Evolutionary conservation across 1,140 invertebrate species (phyloP).

Genomic region (Probaryconus sp.): DNA sequence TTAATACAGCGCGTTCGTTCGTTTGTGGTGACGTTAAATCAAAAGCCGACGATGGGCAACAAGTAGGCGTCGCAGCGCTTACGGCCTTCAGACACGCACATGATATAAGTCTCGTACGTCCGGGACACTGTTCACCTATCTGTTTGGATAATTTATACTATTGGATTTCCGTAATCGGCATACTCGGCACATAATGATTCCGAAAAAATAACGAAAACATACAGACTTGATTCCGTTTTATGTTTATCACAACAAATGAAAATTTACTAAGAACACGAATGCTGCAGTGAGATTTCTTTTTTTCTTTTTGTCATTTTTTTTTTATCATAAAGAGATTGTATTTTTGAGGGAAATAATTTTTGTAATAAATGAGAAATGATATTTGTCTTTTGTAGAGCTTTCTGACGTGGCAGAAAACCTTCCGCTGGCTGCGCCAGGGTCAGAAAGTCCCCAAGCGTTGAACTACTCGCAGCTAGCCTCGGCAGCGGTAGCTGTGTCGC

Average conservation of each 20-base stretch:
- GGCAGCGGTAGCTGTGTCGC: slow-evolving; percentile 74
- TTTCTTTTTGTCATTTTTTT: slow-evolving; percentile 3
- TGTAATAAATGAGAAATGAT: too few species aligned
- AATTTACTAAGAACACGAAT: slow-evolving; percentile 2
- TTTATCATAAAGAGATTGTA: too few species aligned
- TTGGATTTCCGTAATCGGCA: slow-evolving; percentile 58
- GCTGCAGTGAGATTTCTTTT: neutral
- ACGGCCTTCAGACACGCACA: slow-evolving; percentile 75
- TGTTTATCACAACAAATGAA: slow-evolving; percentile 36
- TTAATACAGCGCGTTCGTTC: slow-evolving; percentile 68
- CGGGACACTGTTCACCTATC: slow-evolving; percentile 66
- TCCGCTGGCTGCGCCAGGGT: slow-evolving; percentile 80
- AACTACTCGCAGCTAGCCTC: slow-evolving; percentile 84
- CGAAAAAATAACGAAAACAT: slow-evolving; percentile 19
- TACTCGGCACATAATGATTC: slow-evolving; percentile 37
- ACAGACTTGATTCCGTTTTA: slow-evolving; percentile 27
- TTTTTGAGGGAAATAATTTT: too few species aligned
- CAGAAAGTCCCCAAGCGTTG: slow-evolving; percentile 82
- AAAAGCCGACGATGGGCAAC: slow-evolving; percentile 75
- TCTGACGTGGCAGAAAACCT: slow-evolving; percentile 82
- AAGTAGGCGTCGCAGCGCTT: slow-evolving; percentile 72
- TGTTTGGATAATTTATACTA: slow-evolving; percentile 68
- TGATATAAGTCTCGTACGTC: slow-evolving; percentile 67
- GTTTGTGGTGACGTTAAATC: slow-evolving; percentile 73
- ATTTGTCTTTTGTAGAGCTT: slow-evolving; percentile 78